Evolutionary conservation across 2,888 invertebrate genomes (phyloP).

Genomic region (Lagria hirta): DNA sequence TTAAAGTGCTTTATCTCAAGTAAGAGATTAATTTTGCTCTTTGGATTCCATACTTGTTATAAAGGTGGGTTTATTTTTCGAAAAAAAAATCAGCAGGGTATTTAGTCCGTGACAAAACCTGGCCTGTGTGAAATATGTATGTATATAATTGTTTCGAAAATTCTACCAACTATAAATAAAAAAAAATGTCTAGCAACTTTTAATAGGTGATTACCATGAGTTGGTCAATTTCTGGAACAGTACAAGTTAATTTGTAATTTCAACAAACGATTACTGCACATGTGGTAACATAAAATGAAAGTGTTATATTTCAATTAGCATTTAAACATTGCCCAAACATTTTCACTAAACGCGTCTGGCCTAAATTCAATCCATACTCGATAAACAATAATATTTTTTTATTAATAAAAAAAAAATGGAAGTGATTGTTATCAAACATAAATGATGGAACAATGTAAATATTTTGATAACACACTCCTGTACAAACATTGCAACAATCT

Average conservation of each 20-base stretch:
- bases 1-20: slow-evolving; percentile 33
- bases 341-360: slow-evolving; percentile 16
- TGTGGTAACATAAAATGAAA: slow-evolving; percentile 43
- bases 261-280: slow-evolving; percentile 32
- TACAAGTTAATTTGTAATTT: slow-evolving; percentile 26
- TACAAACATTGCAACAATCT: too few species aligned
- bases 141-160: too few species aligned
- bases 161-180: too few species aligned
- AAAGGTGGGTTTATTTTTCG: slow-evolving; percentile 32
- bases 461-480: slow-evolving; percentile 17
- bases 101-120: slow-evolving; percentile 32
- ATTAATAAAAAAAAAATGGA: background rate
- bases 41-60: slow-evolving; percentile 28
- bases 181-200: too few species aligned
- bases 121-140: too few species aligned
- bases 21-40: slow-evolving; percentile 32
- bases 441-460: slow-evolving; percentile 23
- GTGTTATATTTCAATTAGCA: slow-evolving; percentile 39
- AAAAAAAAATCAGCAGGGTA: slow-evolving; percentile 15
- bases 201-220: too few species aligned
- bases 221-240: slow-evolving; percentile 20
- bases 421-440: slow-evolving; percentile 8
- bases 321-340: slow-evolving; percentile 31
- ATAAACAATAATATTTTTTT: background rate
- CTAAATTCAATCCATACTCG: slow-evolving; percentile 6